Conservation (phyloP, 1,140 invertebrate species). For the Lysiphlebus fabarum region DNA sequence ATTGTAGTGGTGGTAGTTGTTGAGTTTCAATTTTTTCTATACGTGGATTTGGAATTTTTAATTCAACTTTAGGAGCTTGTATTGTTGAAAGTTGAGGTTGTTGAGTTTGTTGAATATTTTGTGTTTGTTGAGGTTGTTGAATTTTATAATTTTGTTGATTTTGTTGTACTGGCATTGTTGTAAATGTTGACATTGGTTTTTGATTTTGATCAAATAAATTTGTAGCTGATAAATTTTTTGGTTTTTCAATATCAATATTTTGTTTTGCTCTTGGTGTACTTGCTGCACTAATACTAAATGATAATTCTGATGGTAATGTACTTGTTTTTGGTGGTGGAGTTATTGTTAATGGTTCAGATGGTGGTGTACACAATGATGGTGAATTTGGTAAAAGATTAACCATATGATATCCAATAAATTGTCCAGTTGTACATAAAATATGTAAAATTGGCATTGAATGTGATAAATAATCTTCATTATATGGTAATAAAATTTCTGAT, state of each 20-base stretch:
- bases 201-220: no score
- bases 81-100: neutral
- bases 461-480: slow-evolving; percentile 56
- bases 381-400: slow-evolving; percentile 53
- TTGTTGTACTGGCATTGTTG: no score
- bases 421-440: slow-evolving; percentile 60
- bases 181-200: no score
- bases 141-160: no score
- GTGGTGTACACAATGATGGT: slow-evolving; percentile 49
- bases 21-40: slow-evolving; percentile 23
- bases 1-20: no score
- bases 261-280: slow-evolving; percentile 43
- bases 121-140: no score
- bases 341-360: slow-evolving; percentile 38
- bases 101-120: no score
- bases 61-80: slow-evolving; percentile 19
- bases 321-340: slow-evolving; percentile 25
- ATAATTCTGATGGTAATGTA: slow-evolving; percentile 31
- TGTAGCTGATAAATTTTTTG: no score
- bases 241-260: slow-evolving; percentile 26
- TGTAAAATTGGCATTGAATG: slow-evolving; percentile 59
- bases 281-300: slow-evolving; percentile 32
- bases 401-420: slow-evolving; percentile 62
- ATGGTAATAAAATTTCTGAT: slow-evolving; percentile 48
- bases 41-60: slow-evolving; percentile 29